phyloP scores from a whole-genome alignment of 2,797 vertebrate genomes.

The Pampus argenteus region DNA sequence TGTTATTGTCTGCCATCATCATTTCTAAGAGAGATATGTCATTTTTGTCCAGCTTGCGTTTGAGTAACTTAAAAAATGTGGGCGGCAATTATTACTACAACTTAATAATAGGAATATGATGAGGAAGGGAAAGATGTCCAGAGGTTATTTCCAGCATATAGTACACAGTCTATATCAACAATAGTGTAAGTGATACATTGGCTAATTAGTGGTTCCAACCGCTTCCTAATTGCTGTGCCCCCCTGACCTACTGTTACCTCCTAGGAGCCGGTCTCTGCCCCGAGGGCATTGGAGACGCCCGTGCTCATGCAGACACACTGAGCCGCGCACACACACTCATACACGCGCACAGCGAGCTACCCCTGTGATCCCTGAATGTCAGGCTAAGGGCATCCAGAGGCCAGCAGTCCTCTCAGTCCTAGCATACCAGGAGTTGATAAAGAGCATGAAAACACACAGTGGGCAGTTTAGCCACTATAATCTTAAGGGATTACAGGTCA shows the following conservation, averaged over 20 bases:
- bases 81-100: constrained; percentile 45
- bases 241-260: constrained; percentile 71
- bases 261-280: constrained; percentile 65
- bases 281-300: constrained; percentile 63
- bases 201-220: constrained; percentile 79
- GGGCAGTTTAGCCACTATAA: constrained; percentile 80
- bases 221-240: constrained; percentile 75
- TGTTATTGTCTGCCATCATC: constrained; percentile 48
- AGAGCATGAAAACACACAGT: constrained; percentile 76
- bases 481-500: constrained; percentile 80
- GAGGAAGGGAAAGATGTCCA: constrained; percentile 56
- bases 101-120: constrained; percentile 52
- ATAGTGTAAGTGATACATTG: constrained; percentile 69
- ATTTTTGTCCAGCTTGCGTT: constrained; percentile 16
- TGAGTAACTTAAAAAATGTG: constrained; percentile 20
- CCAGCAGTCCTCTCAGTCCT: constrained; percentile 72
- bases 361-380: constrained; percentile 81
- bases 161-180: constrained; percentile 67
- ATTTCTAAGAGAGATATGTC: constrained; percentile 27
- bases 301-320: constrained; percentile 33
- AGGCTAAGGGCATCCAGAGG: constrained; percentile 77
- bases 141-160: constrained; percentile 64
- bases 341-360: constrained; percentile 62
- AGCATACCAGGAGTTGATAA: constrained; percentile 74
- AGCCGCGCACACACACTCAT: constrained; percentile 13